These are phyloP conservation scores for Sesia bembeciformis DNA, from an alignment of 2,888 invertebrate genomes.

Conservation along the genomic window DNA sequence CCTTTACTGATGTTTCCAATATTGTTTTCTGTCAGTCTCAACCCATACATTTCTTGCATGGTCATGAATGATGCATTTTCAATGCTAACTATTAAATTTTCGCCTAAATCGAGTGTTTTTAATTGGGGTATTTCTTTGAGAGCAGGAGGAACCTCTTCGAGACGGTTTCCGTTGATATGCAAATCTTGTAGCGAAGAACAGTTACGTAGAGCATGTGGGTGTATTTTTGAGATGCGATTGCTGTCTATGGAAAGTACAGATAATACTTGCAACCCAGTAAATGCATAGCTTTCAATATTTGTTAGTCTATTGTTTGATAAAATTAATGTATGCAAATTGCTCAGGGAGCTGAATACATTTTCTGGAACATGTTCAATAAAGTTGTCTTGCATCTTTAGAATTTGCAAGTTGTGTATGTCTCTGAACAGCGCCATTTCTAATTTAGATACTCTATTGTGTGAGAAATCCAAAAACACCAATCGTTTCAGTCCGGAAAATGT, in stretches of 20 bases:
- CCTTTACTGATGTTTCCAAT: slow-evolving; percentile 86
- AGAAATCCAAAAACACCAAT: slow-evolving; percentile 84
- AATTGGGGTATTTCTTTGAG: slow-evolving; percentile 83
- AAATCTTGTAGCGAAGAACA: slow-evolving; percentile 86
- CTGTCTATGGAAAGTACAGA: slow-evolving; percentile 86
- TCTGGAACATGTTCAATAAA: slow-evolving; percentile 83
- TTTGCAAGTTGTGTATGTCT: slow-evolving; percentile 85
- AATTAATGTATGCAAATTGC: slow-evolving; percentile 86
- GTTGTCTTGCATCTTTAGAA: slow-evolving; percentile 86
- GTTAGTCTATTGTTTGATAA: slow-evolving; percentile 87
- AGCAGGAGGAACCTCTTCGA: slow-evolving; percentile 83
- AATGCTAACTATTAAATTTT: slow-evolving; percentile 86
- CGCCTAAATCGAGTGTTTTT: slow-evolving; percentile 87
- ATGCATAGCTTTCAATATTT: slow-evolving; percentile 82
- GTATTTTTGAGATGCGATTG: slow-evolving; percentile 83
- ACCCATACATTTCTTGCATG: slow-evolving; percentile 85
- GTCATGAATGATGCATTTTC: slow-evolving; percentile 86
- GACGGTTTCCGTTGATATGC: slow-evolving; percentile 87
- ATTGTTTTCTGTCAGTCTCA: slow-evolving; percentile 89
- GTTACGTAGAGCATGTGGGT: slow-evolving; percentile 84
- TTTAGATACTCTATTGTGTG: slow-evolving; percentile 83
- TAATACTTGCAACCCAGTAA: slow-evolving; percentile 84
- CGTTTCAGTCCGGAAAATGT: slow-evolving; percentile 86
- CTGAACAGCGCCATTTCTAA: slow-evolving; percentile 84
- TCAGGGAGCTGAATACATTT: slow-evolving; percentile 84